Evolutionary conservation across 2,113 vertebrate species (phyloP), one percentile per base, ranked within the genome.

Genomic region (Sterrhoptilus dennistouni): DNA sequence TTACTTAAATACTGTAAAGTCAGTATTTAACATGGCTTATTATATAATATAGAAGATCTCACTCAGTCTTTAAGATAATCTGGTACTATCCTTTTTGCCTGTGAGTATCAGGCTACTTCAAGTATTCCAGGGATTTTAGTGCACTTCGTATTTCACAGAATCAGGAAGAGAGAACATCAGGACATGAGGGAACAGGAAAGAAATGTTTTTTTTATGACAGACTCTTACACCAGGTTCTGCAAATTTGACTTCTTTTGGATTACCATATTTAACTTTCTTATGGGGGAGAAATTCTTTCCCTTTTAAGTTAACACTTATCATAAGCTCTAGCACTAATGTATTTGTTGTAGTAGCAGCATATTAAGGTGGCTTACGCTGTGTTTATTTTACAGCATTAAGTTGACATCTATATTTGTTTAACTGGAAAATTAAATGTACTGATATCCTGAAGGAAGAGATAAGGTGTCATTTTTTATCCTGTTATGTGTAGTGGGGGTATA

Each of bases 301-400:
- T 12, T 95, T 54, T 66, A 94, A 82, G 17, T 54, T 91, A 88
- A 68, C 24, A 71, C n/a, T 81, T 92, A 53, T 22, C 24, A 38
- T 54, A 47, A 79, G 24, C 20, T 84, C 36, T 64, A 75, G 11
- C 38, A 53, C 22, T 86, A 88, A 78, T 42, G n/a, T 84, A 61
- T 92, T 96, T 89, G 61, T 61, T 90, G 53, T 31, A 8, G 60
- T 71, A 90, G 72, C 45, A 74, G 42, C 29, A 47, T 54, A 68
- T 80, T 95, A 82, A 82, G 38, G 49, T 87, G 61, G n/a, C n/a
- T 85, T 90, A 70, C 61, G 11, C 24, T 90, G n/a, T 68, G 47
- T 72, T 94, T 91, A 68, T 92, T 94, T 93, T 94, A 36, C 38
- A 40, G n/a, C 40, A 44, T 65, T 91, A 91, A 84, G 87, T 79